A percentile compares a stretch with the other conserved stretches of the same genome.
Conservation (phyloP, 2,888 invertebrate genomes). For the Pseudococcus longispinus region DNA sequence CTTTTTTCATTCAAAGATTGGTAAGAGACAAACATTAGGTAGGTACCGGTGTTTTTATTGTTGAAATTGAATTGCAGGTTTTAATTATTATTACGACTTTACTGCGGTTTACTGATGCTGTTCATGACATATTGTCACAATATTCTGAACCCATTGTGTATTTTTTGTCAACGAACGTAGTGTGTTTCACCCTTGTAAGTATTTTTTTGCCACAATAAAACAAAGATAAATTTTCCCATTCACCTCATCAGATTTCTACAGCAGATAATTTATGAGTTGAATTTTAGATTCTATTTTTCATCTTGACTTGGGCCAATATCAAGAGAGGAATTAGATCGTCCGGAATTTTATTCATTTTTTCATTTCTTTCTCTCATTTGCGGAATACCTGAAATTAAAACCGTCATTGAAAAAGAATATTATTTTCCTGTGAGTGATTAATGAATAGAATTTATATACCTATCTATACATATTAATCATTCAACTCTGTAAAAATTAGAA, state of each 20-base stretch:
- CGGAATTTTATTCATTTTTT: constrained; percentile 88
- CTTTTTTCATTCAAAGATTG: too few species aligned
- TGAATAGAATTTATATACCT: not conserved
- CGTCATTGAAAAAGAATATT: not conserved
- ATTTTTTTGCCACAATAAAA: not conserved
- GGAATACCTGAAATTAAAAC: constrained; percentile 70
- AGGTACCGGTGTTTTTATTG: not conserved
- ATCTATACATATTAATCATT: not conserved
- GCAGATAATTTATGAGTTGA: not conserved
- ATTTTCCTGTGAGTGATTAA: not conserved
- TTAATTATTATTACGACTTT: not conserved
- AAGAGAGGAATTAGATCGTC: constrained; percentile 87
- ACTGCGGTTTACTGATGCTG: not conserved
- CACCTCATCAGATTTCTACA: too few species aligned
- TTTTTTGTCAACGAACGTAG: not conserved
- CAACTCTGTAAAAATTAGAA: not conserved
- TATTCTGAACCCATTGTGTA: not conserved
- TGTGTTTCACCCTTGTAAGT: not conserved
- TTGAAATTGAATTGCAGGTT: not conserved
- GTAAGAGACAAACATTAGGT: too few species aligned
- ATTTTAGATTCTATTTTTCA: constrained; percentile 72
- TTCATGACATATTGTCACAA: not conserved
- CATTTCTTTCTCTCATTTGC: constrained; percentile 78
- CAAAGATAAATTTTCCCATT: not conserved
- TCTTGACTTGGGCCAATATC: constrained; percentile 79